Evolutionary conservation across 2,797 vertebrate species (phyloP).

Genomic region (Gadopsis marmoratus): DNA sequence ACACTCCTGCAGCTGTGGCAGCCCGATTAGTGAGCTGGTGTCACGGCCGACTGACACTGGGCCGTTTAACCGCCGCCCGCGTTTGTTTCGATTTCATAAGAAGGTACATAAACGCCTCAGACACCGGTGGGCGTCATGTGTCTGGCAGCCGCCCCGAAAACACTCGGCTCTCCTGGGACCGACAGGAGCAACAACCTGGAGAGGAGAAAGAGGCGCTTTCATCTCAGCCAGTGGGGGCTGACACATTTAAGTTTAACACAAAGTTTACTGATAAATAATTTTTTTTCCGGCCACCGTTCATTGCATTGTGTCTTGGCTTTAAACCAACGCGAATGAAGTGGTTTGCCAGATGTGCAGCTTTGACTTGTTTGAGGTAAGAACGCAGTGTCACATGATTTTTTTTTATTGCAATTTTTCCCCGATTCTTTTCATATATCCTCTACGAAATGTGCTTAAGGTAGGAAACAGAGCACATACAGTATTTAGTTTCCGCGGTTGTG

Average conservation of each 20-base stretch:
- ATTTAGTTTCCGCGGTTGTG: too few relatives aligned
- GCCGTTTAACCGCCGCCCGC: slow-evolving; percentile 26
- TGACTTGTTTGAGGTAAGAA: neutral
- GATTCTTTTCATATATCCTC: too few relatives aligned
- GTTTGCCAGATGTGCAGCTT: neutral
- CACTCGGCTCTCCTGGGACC: slow-evolving; percentile 34
- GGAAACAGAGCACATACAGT: too few relatives aligned
- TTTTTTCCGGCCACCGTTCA: neutral
- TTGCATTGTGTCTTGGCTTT: neutral
- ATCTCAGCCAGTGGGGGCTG: neutral
- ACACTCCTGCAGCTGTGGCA: neutral
- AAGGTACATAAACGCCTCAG: slow-evolving; percentile 49
- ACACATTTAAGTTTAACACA: too few relatives aligned
- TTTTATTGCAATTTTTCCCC: too few relatives aligned
- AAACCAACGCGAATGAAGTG: neutral
- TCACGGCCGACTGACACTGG: slow-evolving; percentile 47
- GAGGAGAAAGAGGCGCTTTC: slow-evolving; percentile 32
- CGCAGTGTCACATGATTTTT: too few relatives aligned
- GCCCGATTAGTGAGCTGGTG: slow-evolving; percentile 41
- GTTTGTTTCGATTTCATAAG: slow-evolving; percentile 55
- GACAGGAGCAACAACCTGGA: slow-evolving; percentile 8
- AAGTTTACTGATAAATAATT: too few relatives aligned
- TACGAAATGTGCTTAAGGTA: too few relatives aligned
- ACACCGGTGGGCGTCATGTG: slow-evolving; percentile 39
- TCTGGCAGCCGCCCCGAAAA: slow-evolving; percentile 37